Evolutionary conservation across 2,888 invertebrate species (phyloP).

Genomic region (Tiphia femorata): DNA sequence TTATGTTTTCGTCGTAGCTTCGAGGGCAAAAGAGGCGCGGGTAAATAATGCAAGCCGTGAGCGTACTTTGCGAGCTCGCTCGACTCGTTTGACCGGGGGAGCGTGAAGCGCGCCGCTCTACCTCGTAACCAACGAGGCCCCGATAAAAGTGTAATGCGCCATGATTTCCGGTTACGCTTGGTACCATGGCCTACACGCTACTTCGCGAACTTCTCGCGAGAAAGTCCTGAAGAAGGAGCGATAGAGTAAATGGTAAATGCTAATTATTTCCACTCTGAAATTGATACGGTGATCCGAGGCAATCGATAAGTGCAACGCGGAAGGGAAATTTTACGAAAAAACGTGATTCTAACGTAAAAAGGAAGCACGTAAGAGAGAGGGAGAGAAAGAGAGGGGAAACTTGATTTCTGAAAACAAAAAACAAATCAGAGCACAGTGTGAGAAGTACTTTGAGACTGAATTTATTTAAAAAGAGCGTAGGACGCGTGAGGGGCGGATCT

Average conservation of each 20-base stretch:
- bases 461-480: too few species aligned
- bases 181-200: constrained; percentile 21
- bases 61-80: not conserved
- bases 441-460: too few species aligned
- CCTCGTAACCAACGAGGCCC: not conserved
- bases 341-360: too few species aligned
- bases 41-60: not conserved
- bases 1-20: constrained; percentile 18
- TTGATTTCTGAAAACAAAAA: too few species aligned
- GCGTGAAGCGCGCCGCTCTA: constrained; percentile 8
- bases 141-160: constrained; percentile 15
- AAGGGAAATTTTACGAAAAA: too few species aligned
- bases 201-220: constrained; percentile 17
- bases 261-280: too few species aligned
- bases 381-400: too few species aligned
- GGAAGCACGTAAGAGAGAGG: too few species aligned
- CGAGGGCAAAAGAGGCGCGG: not conserved
- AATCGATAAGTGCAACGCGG: too few species aligned
- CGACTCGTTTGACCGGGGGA: constrained; percentile 28
- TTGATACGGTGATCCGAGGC: too few species aligned
- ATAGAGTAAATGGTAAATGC: not conserved
- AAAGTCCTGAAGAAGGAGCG: not conserved
- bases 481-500: not conserved
- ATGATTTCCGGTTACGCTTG: constrained; percentile 22
- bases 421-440: too few species aligned